Conservation (phyloP, 2,113 vertebrate species). For the Macroglossus sobrinus region DNA sequence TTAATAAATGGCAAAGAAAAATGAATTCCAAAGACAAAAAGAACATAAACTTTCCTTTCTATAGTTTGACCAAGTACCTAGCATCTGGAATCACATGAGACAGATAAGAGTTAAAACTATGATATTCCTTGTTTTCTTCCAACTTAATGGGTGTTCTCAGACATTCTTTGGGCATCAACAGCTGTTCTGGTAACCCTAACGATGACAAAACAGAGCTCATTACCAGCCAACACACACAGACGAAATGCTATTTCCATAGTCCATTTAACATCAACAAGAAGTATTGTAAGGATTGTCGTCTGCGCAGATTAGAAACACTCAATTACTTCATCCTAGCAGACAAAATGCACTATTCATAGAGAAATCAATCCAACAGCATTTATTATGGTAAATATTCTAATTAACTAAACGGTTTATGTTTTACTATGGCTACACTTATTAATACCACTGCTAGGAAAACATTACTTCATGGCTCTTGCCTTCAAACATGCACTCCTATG, state of each 20-base stretch:
- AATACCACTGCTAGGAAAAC: slow-evolving; percentile 68
- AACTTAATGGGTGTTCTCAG: slow-evolving; percentile 33
- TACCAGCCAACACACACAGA: slow-evolving; percentile 60
- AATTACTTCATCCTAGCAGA: slow-evolving; percentile 67
- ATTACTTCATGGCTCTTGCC: slow-evolving; percentile 62
- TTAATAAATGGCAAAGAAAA: not conserved
- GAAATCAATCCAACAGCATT: slow-evolving; percentile 59
- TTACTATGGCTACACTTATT: slow-evolving; percentile 67
- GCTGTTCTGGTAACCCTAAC: slow-evolving; percentile 62
- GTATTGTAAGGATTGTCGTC: slow-evolving; percentile 56
- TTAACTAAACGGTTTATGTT: slow-evolving; percentile 60
- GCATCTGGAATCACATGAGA: slow-evolving; percentile 34
- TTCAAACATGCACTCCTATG: slow-evolving; percentile 40
- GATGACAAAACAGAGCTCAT: slow-evolving; percentile 64
- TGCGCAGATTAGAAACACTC: slow-evolving; percentile 65
- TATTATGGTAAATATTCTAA: slow-evolving; percentile 74
- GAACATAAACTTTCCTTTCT: not conserved
- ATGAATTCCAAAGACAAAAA: slow-evolving; percentile 2
- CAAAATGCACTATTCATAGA: slow-evolving; percentile 71
- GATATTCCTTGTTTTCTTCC: slow-evolving; percentile 39
- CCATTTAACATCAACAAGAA: slow-evolving; percentile 57
- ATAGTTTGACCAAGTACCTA: not conserved
- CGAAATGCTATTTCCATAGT: slow-evolving; percentile 53
- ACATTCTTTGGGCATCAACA: slow-evolving; percentile 65
- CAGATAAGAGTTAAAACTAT: slow-evolving; percentile 43